phyloP scores from a whole-genome alignment of 2,113 vertebrate genomes.

The Petaurus breviceps region DNA sequence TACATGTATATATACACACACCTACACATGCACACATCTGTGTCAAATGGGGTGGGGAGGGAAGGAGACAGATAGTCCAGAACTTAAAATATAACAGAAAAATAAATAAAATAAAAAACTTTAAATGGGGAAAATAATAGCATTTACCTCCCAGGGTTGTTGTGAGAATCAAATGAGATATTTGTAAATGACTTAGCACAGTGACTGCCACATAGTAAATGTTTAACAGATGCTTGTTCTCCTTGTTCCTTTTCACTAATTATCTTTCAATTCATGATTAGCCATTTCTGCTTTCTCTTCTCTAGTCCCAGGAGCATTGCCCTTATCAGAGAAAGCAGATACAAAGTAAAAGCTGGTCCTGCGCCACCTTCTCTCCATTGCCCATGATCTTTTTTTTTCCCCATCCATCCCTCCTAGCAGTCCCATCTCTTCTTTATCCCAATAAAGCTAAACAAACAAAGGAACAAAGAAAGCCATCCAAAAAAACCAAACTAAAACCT shows the following conservation, averaged over 20 bases:
- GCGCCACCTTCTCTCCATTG: neutral
- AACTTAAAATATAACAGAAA: neutral
- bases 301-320: neutral
- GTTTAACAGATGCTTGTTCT: neutral
- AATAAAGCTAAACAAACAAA: neutral
- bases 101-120: neutral
- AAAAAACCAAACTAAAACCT: neutral
- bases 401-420: neutral
- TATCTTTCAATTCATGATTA: neutral
- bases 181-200: neutral
- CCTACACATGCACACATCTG: neutral
- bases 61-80: neutral
- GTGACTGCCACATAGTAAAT: neutral
- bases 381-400: neutral
- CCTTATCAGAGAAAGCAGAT: neutral
- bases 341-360: neutral
- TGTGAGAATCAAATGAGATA: neutral
- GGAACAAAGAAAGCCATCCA: neutral
- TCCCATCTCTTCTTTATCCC: neutral
- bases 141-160: neutral
- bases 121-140: neutral
- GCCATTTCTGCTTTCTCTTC: neutral
- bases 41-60: neutral
- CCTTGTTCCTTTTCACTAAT: neutral
- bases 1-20: too few relatives aligned